These are phyloP conservation scores for Amblyopsis rosae DNA, from an alignment of 2,113 vertebrate genomes.

Conservation along the genomic window DNA sequence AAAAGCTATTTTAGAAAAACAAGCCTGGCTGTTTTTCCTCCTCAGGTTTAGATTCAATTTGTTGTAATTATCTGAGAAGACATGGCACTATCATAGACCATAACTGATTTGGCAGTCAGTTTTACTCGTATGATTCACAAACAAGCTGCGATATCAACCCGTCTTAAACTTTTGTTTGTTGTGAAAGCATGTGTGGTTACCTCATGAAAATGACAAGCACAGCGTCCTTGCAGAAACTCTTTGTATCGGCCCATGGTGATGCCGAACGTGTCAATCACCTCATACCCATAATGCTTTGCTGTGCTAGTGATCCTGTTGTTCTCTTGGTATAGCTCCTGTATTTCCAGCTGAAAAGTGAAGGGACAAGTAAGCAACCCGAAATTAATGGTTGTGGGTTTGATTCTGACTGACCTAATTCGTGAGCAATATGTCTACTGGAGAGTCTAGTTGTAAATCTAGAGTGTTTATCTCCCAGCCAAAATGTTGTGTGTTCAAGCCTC, in stretches of 20 bases:
- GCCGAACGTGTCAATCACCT: slow-evolving; percentile 88
- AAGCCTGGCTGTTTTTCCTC: background rate
- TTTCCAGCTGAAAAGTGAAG: slow-evolving; percentile 73
- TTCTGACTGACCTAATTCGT: background rate
- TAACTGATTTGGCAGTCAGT: background rate
- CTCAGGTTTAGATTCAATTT: background rate
- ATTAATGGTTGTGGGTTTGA: background rate
- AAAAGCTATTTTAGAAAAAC: background rate
- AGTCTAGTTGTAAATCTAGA: too few species aligned
- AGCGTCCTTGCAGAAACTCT: slow-evolving; percentile 92
- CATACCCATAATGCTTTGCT: slow-evolving; percentile 84
- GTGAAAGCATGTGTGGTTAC: slow-evolving; percentile 60
- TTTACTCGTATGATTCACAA: background rate
- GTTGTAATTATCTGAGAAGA: background rate
- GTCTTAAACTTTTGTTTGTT: too few species aligned
- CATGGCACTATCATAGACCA: background rate
- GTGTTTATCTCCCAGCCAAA: too few species aligned
- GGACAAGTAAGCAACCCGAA: background rate
- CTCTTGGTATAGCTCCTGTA: slow-evolving; percentile 83
- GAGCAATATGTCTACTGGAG: too few species aligned
- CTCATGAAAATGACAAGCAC: slow-evolving; percentile 96
- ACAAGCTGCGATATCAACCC: background rate
- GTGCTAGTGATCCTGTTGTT: slow-evolving; percentile 82
- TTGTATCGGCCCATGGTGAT: slow-evolving; percentile 94
- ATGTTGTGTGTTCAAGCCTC: too few species aligned